Base-by-base conservation (phyloP, 2,797 vertebrate genomes). In the Adelosebastes latens region DNA sequence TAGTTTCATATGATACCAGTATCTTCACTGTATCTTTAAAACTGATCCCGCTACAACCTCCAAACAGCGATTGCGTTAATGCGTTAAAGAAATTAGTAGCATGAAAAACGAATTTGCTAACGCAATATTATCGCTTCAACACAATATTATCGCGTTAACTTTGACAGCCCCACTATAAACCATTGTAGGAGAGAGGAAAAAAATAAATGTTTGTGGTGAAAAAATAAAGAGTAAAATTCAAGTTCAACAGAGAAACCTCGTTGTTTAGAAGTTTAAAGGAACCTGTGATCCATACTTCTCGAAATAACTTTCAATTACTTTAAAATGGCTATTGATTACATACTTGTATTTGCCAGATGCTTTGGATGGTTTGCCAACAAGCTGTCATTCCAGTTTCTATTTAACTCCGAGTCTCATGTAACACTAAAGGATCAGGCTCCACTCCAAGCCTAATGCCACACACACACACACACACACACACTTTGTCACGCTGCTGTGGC, bases 341-440 rank as follows among this genome's bases (percentile, higher is more conserved):
- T 62, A 24, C 34, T 76, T 70, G 24, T 72, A 61, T 83, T 82
- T 79, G 14, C 53, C 60, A 80, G 59, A 83, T 70, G 73, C 67
- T 77, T 68, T 72, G 60, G 55, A 72, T 56, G 11, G 32, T 64
- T 83, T 64, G 75, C 85, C 78, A 85, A 65, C 63, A 69, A 84
- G 49, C 65, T 75, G 77, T 77, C 66, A 77, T 75, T 71, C 13
- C 67, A 46, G 59, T 80, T 72, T 78, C 59, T 77, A 36, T 79
- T 82, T 78, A 79, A 84, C 60, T 74, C 77, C 9, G 20, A 25
- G 81, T 84, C 61, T 88, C 85, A 71, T 72, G 64, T 82, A 75
- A 79, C 84, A 82, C 61, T 20, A 86, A 75, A 8, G 72, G 78
- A 72, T 89, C 80, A 85, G 67, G 66, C 79, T 85, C 29, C 53